A percentile compares a stretch with the other conserved stretches of the same genome.
Conservation (phyloP, 2,888 invertebrate genomes). For the Maniola hyperantus region DNA sequence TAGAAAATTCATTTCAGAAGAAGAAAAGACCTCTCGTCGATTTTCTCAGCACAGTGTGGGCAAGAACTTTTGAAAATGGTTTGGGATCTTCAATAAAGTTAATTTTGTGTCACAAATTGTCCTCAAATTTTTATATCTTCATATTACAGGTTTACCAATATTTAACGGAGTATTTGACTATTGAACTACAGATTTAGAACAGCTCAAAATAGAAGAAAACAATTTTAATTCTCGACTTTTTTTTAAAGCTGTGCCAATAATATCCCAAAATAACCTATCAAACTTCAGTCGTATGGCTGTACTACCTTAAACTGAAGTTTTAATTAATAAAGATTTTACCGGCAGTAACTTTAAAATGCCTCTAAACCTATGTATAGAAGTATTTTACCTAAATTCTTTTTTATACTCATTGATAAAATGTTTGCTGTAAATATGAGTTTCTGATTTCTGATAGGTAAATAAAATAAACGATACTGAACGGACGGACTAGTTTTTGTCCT, state of each 20-base stretch:
- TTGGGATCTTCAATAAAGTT: slow-evolving; percentile 54
- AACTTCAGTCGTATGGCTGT: no score
- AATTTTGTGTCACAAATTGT: slow-evolving; percentile 56
- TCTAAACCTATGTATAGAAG: no score
- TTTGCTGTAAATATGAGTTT: no score
- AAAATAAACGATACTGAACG: no score
- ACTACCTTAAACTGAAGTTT: no score
- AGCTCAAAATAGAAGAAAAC: slow-evolving; percentile 20
- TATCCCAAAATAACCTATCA: neutral
- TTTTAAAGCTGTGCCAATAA: neutral
- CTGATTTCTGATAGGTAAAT: no score
- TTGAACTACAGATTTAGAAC: slow-evolving; percentile 43
- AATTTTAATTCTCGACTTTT: slow-evolving; percentile 1
- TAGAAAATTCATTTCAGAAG: slow-evolving; percentile 38
- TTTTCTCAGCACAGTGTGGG: slow-evolving; percentile 55
- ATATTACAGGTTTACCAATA: slow-evolving; percentile 53
- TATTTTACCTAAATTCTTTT: no score
- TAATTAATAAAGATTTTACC: no score
- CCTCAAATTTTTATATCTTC: slow-evolving; percentile 62
- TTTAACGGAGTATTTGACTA: slow-evolving; percentile 51
- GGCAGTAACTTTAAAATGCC: no score
- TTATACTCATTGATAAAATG: no score
- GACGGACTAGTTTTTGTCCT: no score
- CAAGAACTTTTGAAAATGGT: slow-evolving; percentile 52
- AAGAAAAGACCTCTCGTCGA: slow-evolving; percentile 50